These are phyloP conservation scores for Lasioglossum pauxillum DNA, from an alignment of 2,888 invertebrate species.

Conservation along the genomic window DNA sequence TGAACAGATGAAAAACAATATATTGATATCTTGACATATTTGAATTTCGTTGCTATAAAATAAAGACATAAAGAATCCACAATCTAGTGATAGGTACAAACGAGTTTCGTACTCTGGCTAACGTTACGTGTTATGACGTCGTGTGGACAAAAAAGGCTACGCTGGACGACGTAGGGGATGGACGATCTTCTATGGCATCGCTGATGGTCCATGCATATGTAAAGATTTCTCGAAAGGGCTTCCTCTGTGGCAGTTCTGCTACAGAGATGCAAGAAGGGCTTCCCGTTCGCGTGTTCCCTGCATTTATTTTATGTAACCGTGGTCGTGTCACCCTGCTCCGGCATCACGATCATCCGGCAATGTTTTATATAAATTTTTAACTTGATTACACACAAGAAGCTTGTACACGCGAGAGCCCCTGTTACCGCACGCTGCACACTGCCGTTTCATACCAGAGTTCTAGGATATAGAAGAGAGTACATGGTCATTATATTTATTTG, in stretches of 20 bases:
- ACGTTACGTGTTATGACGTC: conserved; percentile 62
- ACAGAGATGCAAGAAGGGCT: conserved; percentile 55
- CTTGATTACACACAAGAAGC: conserved; percentile 80
- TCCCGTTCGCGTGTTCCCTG: conserved; percentile 60
- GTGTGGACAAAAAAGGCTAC: conserved; percentile 21
- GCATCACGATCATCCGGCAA: conserved; percentile 75
- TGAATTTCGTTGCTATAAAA: too few species aligned
- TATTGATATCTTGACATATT: too few species aligned
- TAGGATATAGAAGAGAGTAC: background rate
- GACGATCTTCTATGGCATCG: conserved; percentile 67
- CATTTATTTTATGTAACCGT: conserved; percentile 82
- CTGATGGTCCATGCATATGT: conserved; percentile 80
- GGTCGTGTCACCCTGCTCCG: conserved; percentile 72
- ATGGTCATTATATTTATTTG: background rate
- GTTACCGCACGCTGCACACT: conserved; percentile 52
- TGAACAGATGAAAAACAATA: too few species aligned
- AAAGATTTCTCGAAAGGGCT: conserved; percentile 77
- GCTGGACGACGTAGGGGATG: conserved; percentile 35
- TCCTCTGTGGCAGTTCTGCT: conserved; percentile 62
- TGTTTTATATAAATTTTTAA: conserved; percentile 83
- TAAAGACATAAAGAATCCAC: too few species aligned
- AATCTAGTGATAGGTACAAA: background rate
- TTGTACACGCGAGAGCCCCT: conserved; percentile 77
- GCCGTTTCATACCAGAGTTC: background rate
- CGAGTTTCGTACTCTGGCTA: conserved; percentile 18